Percentiles rank a stretch among this genome's conserved stretches.
Conservation (phyloP, 2,113 vertebrate genomes). For the Salminus brasiliensis region DNA sequence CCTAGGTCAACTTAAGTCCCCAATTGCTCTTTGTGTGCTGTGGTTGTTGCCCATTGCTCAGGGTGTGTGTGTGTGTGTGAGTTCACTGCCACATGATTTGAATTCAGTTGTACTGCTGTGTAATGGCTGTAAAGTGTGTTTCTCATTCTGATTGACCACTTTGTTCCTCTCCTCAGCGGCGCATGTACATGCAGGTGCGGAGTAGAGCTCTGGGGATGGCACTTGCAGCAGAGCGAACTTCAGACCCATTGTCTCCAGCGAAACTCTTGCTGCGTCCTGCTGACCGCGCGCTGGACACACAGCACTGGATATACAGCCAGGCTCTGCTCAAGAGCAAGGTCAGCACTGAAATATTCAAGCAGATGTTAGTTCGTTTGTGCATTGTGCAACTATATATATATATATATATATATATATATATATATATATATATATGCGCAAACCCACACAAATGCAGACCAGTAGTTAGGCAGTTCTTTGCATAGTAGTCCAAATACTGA, state of each 20-base stretch:
- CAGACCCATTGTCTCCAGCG: conserved; percentile 61
- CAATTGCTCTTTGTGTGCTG: too few species aligned
- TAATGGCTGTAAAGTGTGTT: not conserved
- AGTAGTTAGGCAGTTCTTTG: not conserved
- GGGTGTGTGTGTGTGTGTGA: too few species aligned
- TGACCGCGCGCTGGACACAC: conserved; percentile 63
- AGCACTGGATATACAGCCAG: conserved; percentile 80
- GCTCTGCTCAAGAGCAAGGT: conserved; percentile 85
- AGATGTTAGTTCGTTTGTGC: not conserved
- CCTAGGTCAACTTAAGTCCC: too few species aligned
- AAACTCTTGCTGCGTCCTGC: conserved; percentile 69
- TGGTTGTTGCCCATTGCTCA: too few species aligned
- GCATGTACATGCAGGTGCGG: conserved; percentile 77
- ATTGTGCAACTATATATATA: not conserved
- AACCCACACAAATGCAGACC: not conserved
- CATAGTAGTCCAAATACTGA: not conserved
- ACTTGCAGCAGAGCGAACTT: conserved; percentile 70
- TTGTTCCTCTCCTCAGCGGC: conserved; percentile 66
- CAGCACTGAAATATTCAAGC: not conserved
- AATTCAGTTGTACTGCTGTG: too few species aligned
- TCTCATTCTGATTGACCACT: not conserved
- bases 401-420: not conserved
- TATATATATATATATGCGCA: not conserved
- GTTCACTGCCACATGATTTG: too few species aligned
- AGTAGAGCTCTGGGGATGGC: conserved; percentile 74